These are phyloP conservation scores for Sciaenops ocellatus DNA, from an alignment of 2,797 vertebrate species.

Conservation along the genomic window DNA sequence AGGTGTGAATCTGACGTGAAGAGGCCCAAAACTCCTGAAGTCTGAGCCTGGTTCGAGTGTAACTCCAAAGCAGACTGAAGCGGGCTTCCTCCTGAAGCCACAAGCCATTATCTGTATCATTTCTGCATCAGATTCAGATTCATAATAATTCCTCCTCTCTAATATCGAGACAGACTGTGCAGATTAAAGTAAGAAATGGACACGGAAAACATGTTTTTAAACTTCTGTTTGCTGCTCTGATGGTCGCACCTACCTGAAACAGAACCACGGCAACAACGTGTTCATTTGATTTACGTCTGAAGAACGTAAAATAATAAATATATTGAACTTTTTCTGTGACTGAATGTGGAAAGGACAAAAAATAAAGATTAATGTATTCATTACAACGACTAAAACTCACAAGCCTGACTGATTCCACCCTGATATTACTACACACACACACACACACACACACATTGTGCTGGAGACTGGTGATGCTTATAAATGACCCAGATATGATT, in stretches of 20 bases:
- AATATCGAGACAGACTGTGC: too few species aligned
- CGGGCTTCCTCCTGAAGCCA: too few species aligned
- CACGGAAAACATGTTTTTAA: not conserved
- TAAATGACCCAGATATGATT: conserved; percentile 75
- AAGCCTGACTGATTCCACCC: conserved; percentile 41
- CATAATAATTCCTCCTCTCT: not conserved
- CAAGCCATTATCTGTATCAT: not conserved
- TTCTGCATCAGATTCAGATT: too few species aligned
- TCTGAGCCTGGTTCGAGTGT: too few species aligned
- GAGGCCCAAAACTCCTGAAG: too few species aligned
- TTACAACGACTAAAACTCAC: conserved; percentile 35
- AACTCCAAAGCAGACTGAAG: too few species aligned
- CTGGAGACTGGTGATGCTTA: conserved; percentile 61
- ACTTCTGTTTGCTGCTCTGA: not conserved
- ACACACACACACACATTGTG: conserved; percentile 18
- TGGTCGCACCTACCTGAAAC: not conserved
- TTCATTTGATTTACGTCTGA: not conserved
- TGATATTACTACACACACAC: conserved; percentile 31
- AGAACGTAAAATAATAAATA: not conserved
- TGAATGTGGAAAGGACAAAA: conserved; percentile 32
- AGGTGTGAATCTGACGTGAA: too few species aligned
- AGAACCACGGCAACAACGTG: not conserved
- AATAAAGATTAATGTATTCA: conserved; percentile 67
- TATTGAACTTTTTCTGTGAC: not conserved
- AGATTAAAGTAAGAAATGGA: not conserved